Evolutionary conservation across 2,888 invertebrate genomes (phyloP), one percentile per base, ranked within the genome.

Genomic region (Litoditis marina): DNA sequence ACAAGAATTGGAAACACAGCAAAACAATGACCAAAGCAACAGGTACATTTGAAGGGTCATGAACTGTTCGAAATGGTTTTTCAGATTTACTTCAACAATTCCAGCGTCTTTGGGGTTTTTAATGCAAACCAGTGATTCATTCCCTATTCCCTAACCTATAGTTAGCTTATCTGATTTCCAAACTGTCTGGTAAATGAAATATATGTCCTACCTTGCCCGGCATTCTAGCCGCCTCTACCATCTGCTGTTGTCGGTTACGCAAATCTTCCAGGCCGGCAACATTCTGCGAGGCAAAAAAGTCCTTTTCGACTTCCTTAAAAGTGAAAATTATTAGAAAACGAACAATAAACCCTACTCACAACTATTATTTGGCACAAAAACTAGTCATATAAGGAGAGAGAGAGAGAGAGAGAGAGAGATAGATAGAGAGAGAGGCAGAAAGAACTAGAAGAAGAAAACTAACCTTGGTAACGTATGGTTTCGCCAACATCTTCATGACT

Each of bases 401-500:
- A 32, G 5, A 19, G 28, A 44, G n/a, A 46, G 22, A 47, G 31
- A 28, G 34, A 28, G 32, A 44, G 16, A 27, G 28, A 36, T 36
- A 36, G 13, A 36, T 11, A 11, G 36, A 13, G 13, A 8, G 13
- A 8, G 36, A 13, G 36, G 13, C 13, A 11, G 7, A 36, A 22
- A 19, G 22, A 22, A n/a, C 27, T 42, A 39, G 22, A 55, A 34
- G 52, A 32, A 47, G 19, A 31, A 13, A 51, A 13, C 25, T 50
- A 19, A 78, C 80, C 58, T 73, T 63, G 28, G 73, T 69, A 8
- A 81, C 62, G 53, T 79, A 82, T 1, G 82, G 79, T 16, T 66
- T 72, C 22, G 79, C 69, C 31, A 82, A 68, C 64, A 78, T 67
- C 57, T 71, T 70, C 82, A 82, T 82, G 22, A 80, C 79, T 46